Conservation (phyloP, 2,797 vertebrate species). For the Tolypeutes matacus region DNA sequence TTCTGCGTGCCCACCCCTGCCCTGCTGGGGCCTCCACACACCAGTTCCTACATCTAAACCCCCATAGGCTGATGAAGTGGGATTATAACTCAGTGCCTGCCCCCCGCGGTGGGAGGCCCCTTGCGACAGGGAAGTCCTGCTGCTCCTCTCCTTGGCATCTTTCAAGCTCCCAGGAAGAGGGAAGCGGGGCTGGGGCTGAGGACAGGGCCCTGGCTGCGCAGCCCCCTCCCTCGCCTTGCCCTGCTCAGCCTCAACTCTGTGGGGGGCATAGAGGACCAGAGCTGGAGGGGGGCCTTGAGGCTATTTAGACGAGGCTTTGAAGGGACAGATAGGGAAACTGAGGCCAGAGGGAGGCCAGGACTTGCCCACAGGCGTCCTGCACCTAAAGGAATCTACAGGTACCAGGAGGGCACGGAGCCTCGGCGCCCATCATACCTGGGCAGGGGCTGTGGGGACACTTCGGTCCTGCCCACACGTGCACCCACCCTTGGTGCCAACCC, state of each 20-base stretch:
- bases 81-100: background rate
- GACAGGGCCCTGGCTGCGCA: accelerated
- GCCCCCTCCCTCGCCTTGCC: background rate
- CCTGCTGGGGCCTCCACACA: too few relatives aligned
- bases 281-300: background rate
- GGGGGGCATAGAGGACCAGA: background rate
- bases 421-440: background rate
- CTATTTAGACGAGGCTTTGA: background rate
- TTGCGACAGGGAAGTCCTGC: too few relatives aligned
- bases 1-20: too few relatives aligned
- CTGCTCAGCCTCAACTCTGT: background rate
- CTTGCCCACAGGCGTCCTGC: background rate
- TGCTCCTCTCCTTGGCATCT: background rate
- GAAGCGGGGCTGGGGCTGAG: background rate
- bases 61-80: too few relatives aligned
- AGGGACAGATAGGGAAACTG: background rate
- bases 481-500: background rate
- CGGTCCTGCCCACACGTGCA: background rate
- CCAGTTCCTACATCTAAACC: too few relatives aligned
- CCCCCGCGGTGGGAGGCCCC: background rate
- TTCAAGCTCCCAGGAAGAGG: background rate
- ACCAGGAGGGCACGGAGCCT: background rate
- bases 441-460: background rate
- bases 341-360: background rate
- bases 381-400: background rate